Percentiles rank a stretch among this genome's conserved stretches.
These are phyloP conservation scores for Rambutsinella grinnellia DNA, from an alignment of 2,888 invertebrate species.

Conservation along the genomic window DNA sequence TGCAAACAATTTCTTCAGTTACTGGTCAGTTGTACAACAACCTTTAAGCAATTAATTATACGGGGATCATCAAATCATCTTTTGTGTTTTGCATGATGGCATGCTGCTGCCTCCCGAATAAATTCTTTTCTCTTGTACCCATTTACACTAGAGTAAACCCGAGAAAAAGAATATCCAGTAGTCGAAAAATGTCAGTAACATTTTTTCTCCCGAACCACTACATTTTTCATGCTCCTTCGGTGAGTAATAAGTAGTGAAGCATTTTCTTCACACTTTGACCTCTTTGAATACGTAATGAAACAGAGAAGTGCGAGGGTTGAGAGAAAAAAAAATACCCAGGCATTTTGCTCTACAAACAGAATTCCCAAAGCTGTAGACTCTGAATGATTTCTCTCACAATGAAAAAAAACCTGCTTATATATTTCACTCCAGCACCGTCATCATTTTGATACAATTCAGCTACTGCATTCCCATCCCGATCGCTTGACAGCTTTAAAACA, in stretches of 20 bases:
- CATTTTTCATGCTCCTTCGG: no score
- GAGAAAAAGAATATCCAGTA: no score
- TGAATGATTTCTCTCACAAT: background rate
- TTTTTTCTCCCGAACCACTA: no score
- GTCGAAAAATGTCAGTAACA: conserved; percentile 8
- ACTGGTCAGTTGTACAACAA: no score
- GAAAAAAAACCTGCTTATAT: background rate
- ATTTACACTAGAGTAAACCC: no score
- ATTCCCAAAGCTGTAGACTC: background rate
- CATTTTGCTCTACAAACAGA: background rate
- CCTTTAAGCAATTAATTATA: no score
- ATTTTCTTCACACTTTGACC: conserved; percentile 16
- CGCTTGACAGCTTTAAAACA: background rate
- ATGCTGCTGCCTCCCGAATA: no score
- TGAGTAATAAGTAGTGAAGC: conserved; percentile 1
- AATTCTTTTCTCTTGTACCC: no score
- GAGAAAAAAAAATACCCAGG: background rate
- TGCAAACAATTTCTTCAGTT: no score
- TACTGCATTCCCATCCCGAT: background rate
- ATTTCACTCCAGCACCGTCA: background rate
- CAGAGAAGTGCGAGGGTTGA: no score
- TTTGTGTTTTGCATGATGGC: no score
- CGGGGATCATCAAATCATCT: no score
- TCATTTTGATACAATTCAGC: background rate
- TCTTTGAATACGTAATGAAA: conserved; percentile 12